Evolutionary conservation across 2,888 invertebrate species (phyloP), one percentile per base, ranked within the genome.

Genomic region (Miltochrista miniata): DNA sequence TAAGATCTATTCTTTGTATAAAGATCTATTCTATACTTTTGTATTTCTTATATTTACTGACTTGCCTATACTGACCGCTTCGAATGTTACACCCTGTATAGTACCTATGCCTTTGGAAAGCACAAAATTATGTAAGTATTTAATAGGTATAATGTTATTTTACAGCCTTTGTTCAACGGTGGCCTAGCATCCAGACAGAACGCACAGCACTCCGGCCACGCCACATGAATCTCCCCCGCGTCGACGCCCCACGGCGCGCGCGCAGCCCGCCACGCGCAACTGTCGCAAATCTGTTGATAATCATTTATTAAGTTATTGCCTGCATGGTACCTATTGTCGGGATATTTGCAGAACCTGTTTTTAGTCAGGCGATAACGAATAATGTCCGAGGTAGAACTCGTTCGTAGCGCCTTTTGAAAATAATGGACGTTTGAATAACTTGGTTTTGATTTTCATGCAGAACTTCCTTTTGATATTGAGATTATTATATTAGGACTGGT

Each of bases 231-330:
- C 56, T 54, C 52, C 59, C 57, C 55, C 59, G 61, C 57, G 55
- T 58, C 51, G 66, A 56, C 66, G n/a, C 63, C 79, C 74, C 72
- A 76, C 69, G 49, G 76, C 56, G 78, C 68, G 55, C 48, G 64
- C 65, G 70, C 72, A 56, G 62, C 59, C 59, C 60, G 54, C 57
- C 63, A 68, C 64, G 68, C 72, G 18, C 65, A 71, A 73, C 65
- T 68, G 59, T 68, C 61, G 64, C 53, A 76, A 77, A 79, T 72
- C 75, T 67, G 68, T 73, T 24, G 18, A 24, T 24, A 74, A 73
- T 74, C 67, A 72, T 78, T 78, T 74, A 74, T 73, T 67, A 70
- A 67, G 59, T 68, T 74, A 73, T 72, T 69, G 64, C 59, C 45
- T 49, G 57, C 45, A 47, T 54, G 54, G 56, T n/a, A n/a, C n/a